Evolutionary conservation across 1,140 invertebrate species (phyloP), one percentile per base, ranked within the genome.

Genomic region (Chlorops oryzae): DNA sequence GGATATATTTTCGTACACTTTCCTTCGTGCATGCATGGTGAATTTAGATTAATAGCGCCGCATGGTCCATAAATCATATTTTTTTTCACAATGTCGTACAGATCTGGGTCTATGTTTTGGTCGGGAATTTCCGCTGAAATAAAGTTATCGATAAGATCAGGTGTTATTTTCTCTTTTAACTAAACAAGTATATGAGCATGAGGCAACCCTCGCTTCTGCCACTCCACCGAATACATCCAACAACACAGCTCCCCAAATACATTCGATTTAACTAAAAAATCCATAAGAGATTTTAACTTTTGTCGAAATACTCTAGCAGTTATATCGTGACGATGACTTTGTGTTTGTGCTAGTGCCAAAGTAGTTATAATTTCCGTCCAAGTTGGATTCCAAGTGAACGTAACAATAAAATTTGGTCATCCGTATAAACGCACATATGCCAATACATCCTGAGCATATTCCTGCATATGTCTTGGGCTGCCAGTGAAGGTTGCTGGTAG

Each of bases 1-100:
- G 69, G 60, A 59, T 61, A 59, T 50, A 42, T 43, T 61, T 59
- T 44, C 5, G 53, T 20, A 43, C 58, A 52, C 32, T 39, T 47
- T 37, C 5, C 74, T 72, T 49, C 72, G 73, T 50, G 59, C 59
- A 27, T 12, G 55, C 55, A 79, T 77, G 0, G 72, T 27, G 35
- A 35, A 5, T 28, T 48, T 40, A 25, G 28, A 49, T 49, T 53
- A 4, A 53, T 25, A 3, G n/a, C 25, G 20, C 75, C 77, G 63
- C 75, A 80, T 42, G 76, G 77, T 20, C 78, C 76, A 72, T 80
- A 77, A 52, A 78, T 74, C 76, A 78, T 77, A 44, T 73, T 68
- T 45, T 40, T 70, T 12, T n/a, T n/a, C n/a, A 40, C 54, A 55
- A 72, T 59, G 24, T 70, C 63, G 69, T 60, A 65, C 21, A 79